A percentile compares a stretch with the other conserved stretches of the same genome.
These are phyloP conservation scores for Lepilemur septentrionalis DNA, from an alignment of 2,797 vertebrate genomes.

Conservation along the genomic window DNA sequence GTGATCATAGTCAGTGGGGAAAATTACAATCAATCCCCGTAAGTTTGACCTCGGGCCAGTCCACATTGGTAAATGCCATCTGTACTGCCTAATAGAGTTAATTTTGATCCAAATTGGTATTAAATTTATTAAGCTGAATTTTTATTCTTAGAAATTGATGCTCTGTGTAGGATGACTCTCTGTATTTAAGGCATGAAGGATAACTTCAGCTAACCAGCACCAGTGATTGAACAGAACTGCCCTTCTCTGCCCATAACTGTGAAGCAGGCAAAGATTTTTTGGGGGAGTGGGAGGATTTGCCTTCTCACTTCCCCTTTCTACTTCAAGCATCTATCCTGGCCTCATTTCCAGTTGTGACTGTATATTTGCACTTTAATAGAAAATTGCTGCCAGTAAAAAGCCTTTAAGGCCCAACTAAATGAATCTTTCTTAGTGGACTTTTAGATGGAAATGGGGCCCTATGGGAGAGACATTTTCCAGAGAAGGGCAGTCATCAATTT, in stretches of 20 bases:
- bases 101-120: conserved; percentile 34
- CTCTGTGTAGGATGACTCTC: neutral
- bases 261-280: neutral
- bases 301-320: neutral
- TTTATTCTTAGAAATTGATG: neutral
- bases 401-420: conserved; percentile 49
- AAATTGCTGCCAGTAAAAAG: conserved; percentile 34
- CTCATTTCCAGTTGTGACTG: conserved; percentile 49
- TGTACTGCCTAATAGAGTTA: neutral
- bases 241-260: neutral
- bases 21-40: neutral
- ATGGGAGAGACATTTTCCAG: neutral
- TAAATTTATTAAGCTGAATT: neutral
- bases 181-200: neutral
- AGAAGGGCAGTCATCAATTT: conserved; percentile 17
- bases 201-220: neutral
- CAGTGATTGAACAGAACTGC: neutral
- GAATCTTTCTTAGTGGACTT: conserved; percentile 15
- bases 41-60: neutral
- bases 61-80: neutral
- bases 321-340: neutral
- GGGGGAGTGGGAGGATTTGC: neutral
- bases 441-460: conserved; percentile 17
- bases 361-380: conserved; percentile 66
- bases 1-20: neutral